Conservation (phyloP, 2,113 vertebrate genomes). For the Dascyllus trimaculatus region DNA sequence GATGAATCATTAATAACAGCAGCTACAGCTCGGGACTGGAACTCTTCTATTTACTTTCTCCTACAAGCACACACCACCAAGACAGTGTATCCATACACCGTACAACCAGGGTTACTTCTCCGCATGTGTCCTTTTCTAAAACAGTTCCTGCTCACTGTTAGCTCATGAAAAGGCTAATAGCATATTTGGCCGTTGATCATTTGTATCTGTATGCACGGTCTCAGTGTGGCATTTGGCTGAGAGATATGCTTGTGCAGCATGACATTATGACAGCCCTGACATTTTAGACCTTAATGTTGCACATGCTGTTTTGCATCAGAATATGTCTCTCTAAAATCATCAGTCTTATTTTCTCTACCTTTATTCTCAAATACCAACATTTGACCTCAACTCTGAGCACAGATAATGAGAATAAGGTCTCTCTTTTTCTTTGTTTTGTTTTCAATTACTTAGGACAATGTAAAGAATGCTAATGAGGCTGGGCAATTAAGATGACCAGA, state of each 20-base stretch:
- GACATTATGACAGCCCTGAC: conserved; percentile 82
- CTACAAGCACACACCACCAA: neutral
- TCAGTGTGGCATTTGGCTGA: conserved; percentile 76
- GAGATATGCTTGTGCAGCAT: conserved; percentile 75
- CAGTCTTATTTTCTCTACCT: conserved; percentile 25
- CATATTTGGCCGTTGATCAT: conserved; percentile 32
- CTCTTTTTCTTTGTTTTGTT: neutral
- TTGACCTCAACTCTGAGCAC: conserved; percentile 21
- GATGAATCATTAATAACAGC: conserved; percentile 44
- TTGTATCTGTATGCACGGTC: conserved; percentile 74
- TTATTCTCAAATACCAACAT: conserved; percentile 48
- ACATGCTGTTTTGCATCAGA: conserved; percentile 78
- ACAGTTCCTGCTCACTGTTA: conserved; percentile 14
- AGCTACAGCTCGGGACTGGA: neutral
- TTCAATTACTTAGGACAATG: no score
- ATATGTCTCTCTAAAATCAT: conserved; percentile 51
- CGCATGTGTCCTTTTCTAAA: conserved; percentile 1
- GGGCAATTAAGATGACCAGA: no score
- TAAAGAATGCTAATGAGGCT: no score
- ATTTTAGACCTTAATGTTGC: conserved; percentile 82
- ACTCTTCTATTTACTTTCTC: neutral
- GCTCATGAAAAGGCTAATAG: conserved; percentile 41
- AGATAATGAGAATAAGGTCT: neutral
- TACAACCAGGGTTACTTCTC: neutral
- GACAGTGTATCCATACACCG: neutral